Evolutionary conservation across 2,113 vertebrate species (phyloP), one percentile per base, ranked within the genome.

Genomic region (Abramis brama): DNA sequence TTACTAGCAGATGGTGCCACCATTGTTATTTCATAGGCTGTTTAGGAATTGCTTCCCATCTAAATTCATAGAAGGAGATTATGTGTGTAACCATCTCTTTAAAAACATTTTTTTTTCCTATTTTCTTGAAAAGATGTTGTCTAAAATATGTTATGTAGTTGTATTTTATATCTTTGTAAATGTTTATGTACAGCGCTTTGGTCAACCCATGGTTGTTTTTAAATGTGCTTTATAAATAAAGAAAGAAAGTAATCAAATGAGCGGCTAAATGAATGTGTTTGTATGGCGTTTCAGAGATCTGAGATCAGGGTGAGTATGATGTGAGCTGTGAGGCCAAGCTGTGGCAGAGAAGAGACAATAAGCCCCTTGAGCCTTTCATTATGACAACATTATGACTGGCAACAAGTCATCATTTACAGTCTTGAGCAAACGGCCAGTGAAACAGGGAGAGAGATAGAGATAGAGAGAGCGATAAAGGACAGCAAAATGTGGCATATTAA

Each of bases 1-100:
- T 55, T 64, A 73, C 70, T 57, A 76, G 59, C 79, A 86, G 77
- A 85, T 81, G 78, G 70, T 66, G 45, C 83, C 77, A 73, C 68
- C 76, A 55, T 62, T 87, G 76, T 55, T 27, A 85, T 80, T 80
- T 85, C 77, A 76, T 74, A 30, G 77, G 70, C 68, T 57, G 85
- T 86, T 86, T 82, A 82, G 79, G 70, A 82, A 86, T 82, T 86
- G 79, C 79, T 77, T 82, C 79, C 60, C 59, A 82, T 86, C 45
- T 77, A 86, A 77, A 86, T 86, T 82, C 85, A 86, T 82, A 86
- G 85, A 64, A 73, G 47, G 71, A 77, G 71, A 86, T 86, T 82
- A 83, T 62, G 71, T 75, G 27, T 9, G n/a, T 86, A 4, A 33
- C 3, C 33, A 33, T 33, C 33, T 33, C 3, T 33, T 33, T 2